Evolutionary conservation across 2,113 vertebrate species (phyloP).

Genomic region (Garra rufa): DNA sequence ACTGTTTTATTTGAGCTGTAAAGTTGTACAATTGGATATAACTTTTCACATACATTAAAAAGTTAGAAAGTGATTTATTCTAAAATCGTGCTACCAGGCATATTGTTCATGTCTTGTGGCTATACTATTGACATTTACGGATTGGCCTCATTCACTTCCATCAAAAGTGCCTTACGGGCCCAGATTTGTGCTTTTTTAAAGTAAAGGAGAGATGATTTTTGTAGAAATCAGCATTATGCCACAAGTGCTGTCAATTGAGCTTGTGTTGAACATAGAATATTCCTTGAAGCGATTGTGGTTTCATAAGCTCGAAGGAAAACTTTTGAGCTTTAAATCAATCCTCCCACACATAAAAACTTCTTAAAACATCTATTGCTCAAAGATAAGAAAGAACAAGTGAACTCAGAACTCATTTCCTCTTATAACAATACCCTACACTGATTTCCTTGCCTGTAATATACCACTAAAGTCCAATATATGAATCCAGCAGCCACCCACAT

Average conservation of each 20-base stretch:
- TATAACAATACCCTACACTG: slow-evolving; percentile 1
- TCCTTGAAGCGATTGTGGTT: slow-evolving; percentile 1
- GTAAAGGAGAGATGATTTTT: neutral
- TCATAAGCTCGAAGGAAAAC: slow-evolving; percentile 2
- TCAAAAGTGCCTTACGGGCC: neutral
- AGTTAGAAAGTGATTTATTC: neutral
- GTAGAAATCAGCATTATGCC: neutral
- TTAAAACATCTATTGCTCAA: slow-evolving; percentile 20
- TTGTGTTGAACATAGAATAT: neutral
- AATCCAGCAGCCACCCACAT: slow-evolving; percentile 32
- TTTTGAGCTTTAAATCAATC: neutral
- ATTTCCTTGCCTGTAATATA: slow-evolving; percentile 7
- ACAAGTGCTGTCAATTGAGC: neutral
- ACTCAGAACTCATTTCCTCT: slow-evolving; percentile 7
- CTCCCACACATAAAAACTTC: slow-evolving; percentile 21
- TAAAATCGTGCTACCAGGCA: neutral
- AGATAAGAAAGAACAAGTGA: neutral
- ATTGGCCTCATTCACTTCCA: neutral
- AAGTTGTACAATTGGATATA: neutral
- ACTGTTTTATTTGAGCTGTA: neutral
- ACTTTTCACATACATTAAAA: neutral
- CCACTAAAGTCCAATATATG: neutral
- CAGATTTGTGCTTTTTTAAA: neutral
- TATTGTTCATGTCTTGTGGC: neutral
- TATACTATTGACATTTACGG: neutral